Percentiles rank a stretch among this genome's conserved stretches.
phyloP scores from a whole-genome alignment of 2,797 vertebrate species.

The Xenentodon cancila region DNA sequence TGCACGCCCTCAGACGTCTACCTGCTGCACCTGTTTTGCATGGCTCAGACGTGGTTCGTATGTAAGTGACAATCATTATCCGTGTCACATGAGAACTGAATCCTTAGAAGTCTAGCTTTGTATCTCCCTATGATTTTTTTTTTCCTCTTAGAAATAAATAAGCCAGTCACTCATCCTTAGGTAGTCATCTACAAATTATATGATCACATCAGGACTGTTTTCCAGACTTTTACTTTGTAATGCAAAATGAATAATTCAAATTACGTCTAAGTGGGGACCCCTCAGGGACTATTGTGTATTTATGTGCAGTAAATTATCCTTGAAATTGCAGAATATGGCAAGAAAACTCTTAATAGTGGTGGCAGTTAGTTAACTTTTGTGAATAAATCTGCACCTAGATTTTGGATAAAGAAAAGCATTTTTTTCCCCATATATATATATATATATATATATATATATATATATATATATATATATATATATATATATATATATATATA shows the following conservation, averaged over 20 bases:
- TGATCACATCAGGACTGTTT: slow-evolving; percentile 40
- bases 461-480: too few relatives aligned
- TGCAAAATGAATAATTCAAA: slow-evolving; percentile 32
- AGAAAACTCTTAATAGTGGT: background rate
- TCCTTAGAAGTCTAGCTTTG: too few relatives aligned
- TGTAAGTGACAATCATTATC: too few relatives aligned
- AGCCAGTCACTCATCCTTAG: slow-evolving; percentile 64
- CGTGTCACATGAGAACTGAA: too few relatives aligned
- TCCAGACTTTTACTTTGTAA: slow-evolving; percentile 18
- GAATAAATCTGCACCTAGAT: background rate
- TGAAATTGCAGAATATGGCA: background rate
- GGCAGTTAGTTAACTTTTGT: background rate
- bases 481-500: too few relatives aligned
- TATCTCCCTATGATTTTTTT: too few relatives aligned
- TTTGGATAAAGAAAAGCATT: background rate
- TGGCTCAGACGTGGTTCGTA: slow-evolving; percentile 6
- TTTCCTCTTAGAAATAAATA: slow-evolving; percentile 16
- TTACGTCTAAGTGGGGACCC: slow-evolving; percentile 8
- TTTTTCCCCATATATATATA: background rate
- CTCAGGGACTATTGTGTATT: background rate
- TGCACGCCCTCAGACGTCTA: background rate
- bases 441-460: too few relatives aligned
- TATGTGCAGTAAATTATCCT: background rate
- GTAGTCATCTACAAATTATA: slow-evolving; percentile 39
- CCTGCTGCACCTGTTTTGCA: slow-evolving; percentile 28